Conservation (phyloP, 2,888 invertebrate species). For the Dicycla oo region DNA sequence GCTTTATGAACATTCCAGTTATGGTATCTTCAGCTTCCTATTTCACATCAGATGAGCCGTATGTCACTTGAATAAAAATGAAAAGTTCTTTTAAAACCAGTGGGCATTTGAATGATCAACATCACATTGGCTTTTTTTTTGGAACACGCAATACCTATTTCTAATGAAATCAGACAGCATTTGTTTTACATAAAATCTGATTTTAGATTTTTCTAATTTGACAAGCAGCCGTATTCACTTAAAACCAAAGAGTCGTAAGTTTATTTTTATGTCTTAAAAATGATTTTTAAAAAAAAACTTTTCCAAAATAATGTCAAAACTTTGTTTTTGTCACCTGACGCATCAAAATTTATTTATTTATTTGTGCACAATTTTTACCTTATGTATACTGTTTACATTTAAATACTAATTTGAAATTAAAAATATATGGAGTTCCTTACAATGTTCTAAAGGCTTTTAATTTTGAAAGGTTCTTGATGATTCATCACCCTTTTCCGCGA, state of each 20-base stretch:
- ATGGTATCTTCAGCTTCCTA: too few relatives aligned
- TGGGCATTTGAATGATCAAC: background rate
- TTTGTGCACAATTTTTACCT: too few relatives aligned
- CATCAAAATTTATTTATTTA: background rate
- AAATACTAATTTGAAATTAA: background rate
- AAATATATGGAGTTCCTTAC: background rate
- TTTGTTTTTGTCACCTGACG: too few relatives aligned
- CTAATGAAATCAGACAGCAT: background rate
- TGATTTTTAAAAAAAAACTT: background rate
- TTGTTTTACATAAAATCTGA: too few relatives aligned
- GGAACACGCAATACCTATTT: background rate
- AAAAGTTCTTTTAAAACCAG: background rate
- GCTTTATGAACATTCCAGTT: background rate
- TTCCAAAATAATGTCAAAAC: background rate
- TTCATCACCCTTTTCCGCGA: background rate
- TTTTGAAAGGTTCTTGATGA: constrained; percentile 7
- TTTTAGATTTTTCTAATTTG: background rate
- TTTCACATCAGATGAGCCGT: too few relatives aligned
- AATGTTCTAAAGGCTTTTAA: background rate
- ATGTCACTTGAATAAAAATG: background rate
- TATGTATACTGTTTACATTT: too few relatives aligned
- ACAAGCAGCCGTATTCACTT: background rate
- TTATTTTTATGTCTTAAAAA: background rate
- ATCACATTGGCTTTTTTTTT: background rate
- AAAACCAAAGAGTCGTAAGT: background rate